Conservation (phyloP, 2,113 vertebrate species). For the Bubo scandiacus region DNA sequence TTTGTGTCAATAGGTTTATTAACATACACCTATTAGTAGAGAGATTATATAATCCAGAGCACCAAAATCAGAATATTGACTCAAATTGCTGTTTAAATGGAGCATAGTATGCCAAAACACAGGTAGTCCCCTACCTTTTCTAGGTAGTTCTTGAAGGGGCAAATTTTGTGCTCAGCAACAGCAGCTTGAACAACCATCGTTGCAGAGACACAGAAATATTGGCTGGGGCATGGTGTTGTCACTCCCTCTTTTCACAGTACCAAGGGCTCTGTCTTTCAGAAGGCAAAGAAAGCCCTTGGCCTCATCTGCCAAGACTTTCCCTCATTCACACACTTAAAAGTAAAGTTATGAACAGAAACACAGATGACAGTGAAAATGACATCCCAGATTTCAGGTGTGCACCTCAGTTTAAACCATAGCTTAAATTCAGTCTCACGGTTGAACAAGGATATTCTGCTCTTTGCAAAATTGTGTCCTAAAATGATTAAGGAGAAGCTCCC, state of each 20-base stretch:
- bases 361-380: background rate
- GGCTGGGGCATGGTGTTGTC: background rate
- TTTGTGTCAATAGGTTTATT: background rate
- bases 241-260: background rate
- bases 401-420: background rate
- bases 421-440: background rate
- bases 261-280: background rate
- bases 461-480: background rate
- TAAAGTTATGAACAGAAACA: background rate
- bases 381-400: background rate
- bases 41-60: background rate
- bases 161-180: background rate
- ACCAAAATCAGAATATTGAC: background rate
- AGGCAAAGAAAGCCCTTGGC: background rate
- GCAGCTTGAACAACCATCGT: background rate
- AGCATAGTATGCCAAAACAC: background rate
- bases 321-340: background rate
- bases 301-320: background rate
- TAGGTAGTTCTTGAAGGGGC: background rate
- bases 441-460: background rate
- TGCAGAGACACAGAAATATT: background rate
- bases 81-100: background rate
- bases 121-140: background rate
- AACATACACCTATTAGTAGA: background rate
- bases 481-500: background rate